A percentile compares a stretch with the other conserved stretches of the same genome.
Conservation (phyloP, 2,888 invertebrate genomes). For the Nezara viridula region DNA sequence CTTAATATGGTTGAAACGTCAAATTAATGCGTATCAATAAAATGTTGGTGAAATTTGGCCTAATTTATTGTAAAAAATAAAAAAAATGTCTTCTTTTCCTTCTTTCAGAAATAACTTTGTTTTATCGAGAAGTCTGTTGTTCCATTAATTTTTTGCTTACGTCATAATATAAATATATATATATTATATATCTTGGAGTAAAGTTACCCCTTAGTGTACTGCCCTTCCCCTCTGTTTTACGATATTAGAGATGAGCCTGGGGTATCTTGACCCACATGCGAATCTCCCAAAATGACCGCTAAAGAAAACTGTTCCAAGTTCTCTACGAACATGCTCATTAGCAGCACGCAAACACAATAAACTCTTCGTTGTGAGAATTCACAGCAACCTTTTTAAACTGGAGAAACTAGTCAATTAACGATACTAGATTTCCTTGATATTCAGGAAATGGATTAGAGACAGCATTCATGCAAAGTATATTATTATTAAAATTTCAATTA, state of each 20-base stretch:
- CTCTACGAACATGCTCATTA: neutral
- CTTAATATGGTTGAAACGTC: too few species aligned
- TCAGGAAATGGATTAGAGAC: neutral
- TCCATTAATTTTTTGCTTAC: too few species aligned
- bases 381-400: neutral
- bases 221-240: too few species aligned
- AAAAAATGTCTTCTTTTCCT: too few species aligned
- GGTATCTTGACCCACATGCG: neutral
- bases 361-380: neutral
- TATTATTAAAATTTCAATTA: neutral
- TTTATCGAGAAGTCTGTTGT: too few species aligned
- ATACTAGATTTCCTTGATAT: conserved; percentile 1
- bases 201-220: too few species aligned
- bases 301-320: neutral
- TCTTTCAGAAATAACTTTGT: too few species aligned
- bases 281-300: neutral
- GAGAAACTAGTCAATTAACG: neutral
- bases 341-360: conserved; percentile 2
- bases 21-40: too few species aligned
- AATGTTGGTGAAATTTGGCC: too few species aligned
- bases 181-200: too few species aligned
- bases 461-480: neutral
- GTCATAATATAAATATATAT: too few species aligned
- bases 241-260: neutral
- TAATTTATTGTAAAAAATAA: too few species aligned